Conservation (phyloP, 2,113 vertebrate species). For the Otus sunia region DNA sequence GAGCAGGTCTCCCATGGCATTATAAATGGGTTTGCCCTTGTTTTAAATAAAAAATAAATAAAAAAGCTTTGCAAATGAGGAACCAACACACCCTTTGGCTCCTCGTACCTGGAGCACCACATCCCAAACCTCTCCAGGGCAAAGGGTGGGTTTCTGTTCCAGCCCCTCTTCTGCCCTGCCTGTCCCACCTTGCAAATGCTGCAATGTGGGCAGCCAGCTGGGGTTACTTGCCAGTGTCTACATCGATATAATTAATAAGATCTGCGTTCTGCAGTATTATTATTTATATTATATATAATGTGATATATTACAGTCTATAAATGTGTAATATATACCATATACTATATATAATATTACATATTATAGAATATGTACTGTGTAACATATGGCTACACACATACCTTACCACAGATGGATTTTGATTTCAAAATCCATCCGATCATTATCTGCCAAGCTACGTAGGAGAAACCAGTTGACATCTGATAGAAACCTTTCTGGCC, state of each 20-base stretch:
- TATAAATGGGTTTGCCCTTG: background rate
- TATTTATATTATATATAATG: background rate
- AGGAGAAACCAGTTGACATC: conserved; percentile 13
- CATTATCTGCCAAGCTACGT: background rate
- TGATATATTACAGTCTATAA: background rate
- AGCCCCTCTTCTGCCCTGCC: background rate
- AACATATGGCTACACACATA: background rate
- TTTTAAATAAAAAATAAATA: background rate
- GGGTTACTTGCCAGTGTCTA: background rate
- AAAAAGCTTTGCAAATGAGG: conserved; percentile 42
- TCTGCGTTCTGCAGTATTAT: background rate
- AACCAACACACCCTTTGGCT: conserved; percentile 22
- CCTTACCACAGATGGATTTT: conserved; percentile 15
- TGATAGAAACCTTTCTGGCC: background rate
- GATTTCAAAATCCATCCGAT: background rate
- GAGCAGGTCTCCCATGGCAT: background rate
- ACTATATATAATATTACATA: background rate
- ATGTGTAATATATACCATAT: background rate
- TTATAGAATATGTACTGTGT: background rate
- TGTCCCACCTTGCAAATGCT: background rate
- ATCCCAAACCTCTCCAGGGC: background rate
- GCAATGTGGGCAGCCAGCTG: background rate
- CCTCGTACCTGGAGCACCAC: background rate
- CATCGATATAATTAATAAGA: background rate
- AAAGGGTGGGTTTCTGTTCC: conserved; percentile 32